Conservation (phyloP, 1,140 invertebrate genomes). For the Lysiphlebus fabarum region DNA sequence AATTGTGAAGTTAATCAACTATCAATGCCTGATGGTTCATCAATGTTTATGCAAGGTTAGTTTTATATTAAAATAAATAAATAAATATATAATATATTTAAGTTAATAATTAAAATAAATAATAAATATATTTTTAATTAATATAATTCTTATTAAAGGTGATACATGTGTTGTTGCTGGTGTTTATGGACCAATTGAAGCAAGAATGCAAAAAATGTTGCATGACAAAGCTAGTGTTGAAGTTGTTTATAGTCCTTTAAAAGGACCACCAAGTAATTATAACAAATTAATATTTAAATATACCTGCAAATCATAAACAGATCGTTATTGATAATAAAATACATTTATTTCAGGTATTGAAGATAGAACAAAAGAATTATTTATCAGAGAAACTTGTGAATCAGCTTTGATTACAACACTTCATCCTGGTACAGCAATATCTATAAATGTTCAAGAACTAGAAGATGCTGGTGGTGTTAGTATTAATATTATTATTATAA, state of each 20-base stretch:
- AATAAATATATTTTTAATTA: conserved; percentile 4
- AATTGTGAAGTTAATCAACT: conserved; percentile 69
- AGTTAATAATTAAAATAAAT: conserved; percentile 2
- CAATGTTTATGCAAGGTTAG: conserved; percentile 68
- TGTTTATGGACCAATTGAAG: conserved; percentile 82
- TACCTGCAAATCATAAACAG: neutral
- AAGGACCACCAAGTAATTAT: conserved; percentile 67
- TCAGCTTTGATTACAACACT: conserved; percentile 64
- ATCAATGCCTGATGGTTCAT: conserved; percentile 71
- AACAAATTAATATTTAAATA: conserved; percentile 12
- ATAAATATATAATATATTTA: no score
- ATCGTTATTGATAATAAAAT: neutral
- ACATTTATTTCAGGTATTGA: conserved; percentile 55
- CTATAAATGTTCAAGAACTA: conserved; percentile 80
- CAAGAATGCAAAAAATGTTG: conserved; percentile 71
- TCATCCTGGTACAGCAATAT: conserved; percentile 75
- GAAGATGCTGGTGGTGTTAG: conserved; percentile 79
- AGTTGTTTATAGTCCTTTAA: conserved; percentile 72
- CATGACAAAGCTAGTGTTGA: conserved; percentile 78
- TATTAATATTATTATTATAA: neutral
- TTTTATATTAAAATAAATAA: conserved; percentile 25
- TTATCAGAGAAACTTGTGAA: conserved; percentile 75
- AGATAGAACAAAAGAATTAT: conserved; percentile 72
- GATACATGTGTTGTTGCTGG: conserved; percentile 73
- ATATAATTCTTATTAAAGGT: conserved; percentile 59